Evolutionary conservation across 2,113 vertebrate species (phyloP).

Genomic region (Xiphias gladius): DNA sequence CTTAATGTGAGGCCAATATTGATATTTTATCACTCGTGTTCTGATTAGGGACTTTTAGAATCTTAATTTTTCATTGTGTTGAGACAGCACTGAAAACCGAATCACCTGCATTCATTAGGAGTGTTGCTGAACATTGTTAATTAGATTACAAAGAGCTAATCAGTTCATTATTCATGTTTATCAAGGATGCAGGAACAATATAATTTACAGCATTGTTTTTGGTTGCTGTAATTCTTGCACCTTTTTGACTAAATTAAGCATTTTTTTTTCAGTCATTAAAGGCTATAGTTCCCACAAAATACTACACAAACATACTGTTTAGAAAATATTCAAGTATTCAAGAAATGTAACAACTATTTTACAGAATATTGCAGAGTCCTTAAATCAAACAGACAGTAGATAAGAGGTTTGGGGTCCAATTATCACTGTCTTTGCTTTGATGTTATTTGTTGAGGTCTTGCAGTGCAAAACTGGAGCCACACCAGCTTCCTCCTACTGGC

Average conservation of each 20-base stretch:
- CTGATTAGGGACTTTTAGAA: constrained; percentile 86
- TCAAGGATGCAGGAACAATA: background rate
- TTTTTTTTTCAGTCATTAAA: background rate
- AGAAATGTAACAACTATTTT: background rate
- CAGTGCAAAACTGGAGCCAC: constrained; percentile 69
- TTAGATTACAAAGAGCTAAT: constrained; percentile 68
- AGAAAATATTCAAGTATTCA: background rate
- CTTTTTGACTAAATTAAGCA: background rate
- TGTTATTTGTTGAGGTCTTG: constrained; percentile 69
- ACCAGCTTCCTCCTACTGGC: constrained; percentile 78
- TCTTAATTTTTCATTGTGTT: constrained; percentile 85
- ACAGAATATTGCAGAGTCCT: background rate
- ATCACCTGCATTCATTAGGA: constrained; percentile 78
- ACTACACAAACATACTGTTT: background rate
- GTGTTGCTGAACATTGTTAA: constrained; percentile 86
- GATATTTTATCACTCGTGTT: constrained; percentile 92
- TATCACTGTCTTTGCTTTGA: background rate
- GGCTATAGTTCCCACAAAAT: background rate
- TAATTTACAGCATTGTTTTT: background rate
- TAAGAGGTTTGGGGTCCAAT: constrained; percentile 13
- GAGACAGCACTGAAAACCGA: constrained; percentile 84
- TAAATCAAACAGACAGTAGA: constrained; percentile 22
- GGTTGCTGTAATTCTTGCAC: background rate
- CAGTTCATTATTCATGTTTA: constrained; percentile 47
- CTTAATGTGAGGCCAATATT: constrained; percentile 92